A percentile compares a stretch with the other conserved stretches of the same genome.
Evolutionary conservation across 2,797 vertebrate genomes (phyloP).

Genomic region (Synanceia verrucosa): DNA sequence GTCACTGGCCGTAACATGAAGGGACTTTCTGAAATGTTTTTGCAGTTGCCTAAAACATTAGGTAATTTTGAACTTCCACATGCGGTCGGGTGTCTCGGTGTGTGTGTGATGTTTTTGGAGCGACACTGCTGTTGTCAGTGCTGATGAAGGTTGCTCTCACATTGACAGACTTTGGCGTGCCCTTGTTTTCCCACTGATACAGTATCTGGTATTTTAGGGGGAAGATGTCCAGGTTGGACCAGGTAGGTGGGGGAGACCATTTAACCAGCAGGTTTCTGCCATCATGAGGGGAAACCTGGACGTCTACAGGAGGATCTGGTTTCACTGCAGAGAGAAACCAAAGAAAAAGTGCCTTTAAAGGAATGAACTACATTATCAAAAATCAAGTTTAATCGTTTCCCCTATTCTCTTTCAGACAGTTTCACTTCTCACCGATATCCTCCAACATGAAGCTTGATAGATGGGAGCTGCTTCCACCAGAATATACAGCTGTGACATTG

Average conservation of each 20-base stretch:
- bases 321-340: slow-evolving; percentile 72
- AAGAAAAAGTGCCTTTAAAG: neutral
- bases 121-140: neutral
- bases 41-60: neutral
- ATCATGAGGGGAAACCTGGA: slow-evolving; percentile 54
- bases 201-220: slow-evolving; percentile 80
- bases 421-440: slow-evolving; percentile 74
- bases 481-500: slow-evolving; percentile 79
- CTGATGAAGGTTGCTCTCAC: slow-evolving; percentile 54
- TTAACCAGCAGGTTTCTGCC: slow-evolving; percentile 60
- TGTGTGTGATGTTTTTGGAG: neutral
- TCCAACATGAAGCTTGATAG: slow-evolving; percentile 76
- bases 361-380: neutral
- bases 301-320: slow-evolving; percentile 78
- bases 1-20: no score
- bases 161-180: slow-evolving; percentile 11
- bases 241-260: slow-evolving; percentile 79
- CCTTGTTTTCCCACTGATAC: slow-evolving; percentile 67
- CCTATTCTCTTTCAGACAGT: neutral
- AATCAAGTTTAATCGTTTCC: neutral
- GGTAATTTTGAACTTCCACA: slow-evolving; percentile 3
- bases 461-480: slow-evolving; percentile 63
- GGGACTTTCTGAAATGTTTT: slow-evolving; percentile 1
- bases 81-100: neutral
- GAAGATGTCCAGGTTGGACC: slow-evolving; percentile 73